Evolutionary conservation across 2,797 vertebrate genomes (phyloP).

Genomic region (Pelodytes ibericus): DNA sequence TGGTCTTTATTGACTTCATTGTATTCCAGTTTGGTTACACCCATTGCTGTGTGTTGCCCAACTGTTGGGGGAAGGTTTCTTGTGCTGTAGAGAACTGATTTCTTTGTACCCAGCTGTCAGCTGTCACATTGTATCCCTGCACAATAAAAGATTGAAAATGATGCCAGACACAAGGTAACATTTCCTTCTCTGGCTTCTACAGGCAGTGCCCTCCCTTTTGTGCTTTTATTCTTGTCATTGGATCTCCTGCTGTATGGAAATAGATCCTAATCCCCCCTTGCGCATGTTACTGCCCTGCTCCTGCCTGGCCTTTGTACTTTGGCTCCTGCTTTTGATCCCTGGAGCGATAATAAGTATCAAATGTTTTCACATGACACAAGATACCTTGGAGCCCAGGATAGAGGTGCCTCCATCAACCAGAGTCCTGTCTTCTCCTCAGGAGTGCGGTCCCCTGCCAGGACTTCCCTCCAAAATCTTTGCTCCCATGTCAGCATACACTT

Average conservation of each 20-base stretch:
- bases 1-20: too few species aligned
- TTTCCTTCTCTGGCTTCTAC: slow-evolving; percentile 25
- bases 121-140: slow-evolving; percentile 27
- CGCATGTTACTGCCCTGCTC: slow-evolving; percentile 36
- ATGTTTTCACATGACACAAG: slow-evolving; percentile 45
- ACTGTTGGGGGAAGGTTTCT: not conserved
- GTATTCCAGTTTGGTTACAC: not conserved
- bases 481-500: slow-evolving; percentile 16
- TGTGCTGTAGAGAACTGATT: not conserved
- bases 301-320: slow-evolving; percentile 47
- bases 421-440: slow-evolving; percentile 18
- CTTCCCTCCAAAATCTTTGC: slow-evolving; percentile 2
- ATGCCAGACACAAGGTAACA: slow-evolving; percentile 20
- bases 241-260: slow-evolving; percentile 36
- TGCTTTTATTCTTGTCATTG: slow-evolving; percentile 45
- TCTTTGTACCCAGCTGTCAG: slow-evolving; percentile 34
- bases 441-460: not conserved
- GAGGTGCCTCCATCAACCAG: slow-evolving; percentile 10
- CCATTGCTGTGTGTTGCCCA: not conserved
- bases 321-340: slow-evolving; percentile 48
- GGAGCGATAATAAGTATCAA: slow-evolving; percentile 52
- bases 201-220: slow-evolving; percentile 13
- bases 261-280: slow-evolving; percentile 35
- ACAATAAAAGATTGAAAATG: slow-evolving; percentile 35
- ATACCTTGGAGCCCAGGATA: slow-evolving; percentile 26